A percentile compares a stretch with the other conserved stretches of the same genome.
phyloP scores from a whole-genome alignment of 2,797 vertebrate genomes.

The Manis pentadactyla region DNA sequence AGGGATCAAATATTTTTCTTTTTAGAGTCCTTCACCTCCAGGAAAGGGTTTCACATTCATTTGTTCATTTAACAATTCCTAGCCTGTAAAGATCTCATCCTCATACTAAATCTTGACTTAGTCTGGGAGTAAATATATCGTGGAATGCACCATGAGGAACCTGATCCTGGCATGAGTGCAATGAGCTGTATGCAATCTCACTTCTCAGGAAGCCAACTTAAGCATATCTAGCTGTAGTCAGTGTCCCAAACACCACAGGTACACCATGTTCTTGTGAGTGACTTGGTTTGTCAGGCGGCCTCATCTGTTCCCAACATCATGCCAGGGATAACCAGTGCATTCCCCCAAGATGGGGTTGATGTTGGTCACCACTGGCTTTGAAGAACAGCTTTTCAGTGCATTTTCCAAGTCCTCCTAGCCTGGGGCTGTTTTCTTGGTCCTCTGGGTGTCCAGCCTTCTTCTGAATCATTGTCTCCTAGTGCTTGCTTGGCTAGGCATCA shows the following conservation, averaged over 20 bases:
- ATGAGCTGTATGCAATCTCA: background rate
- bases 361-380: background rate
- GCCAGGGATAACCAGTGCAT: background rate
- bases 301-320: background rate
- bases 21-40: background rate
- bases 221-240: background rate
- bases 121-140: background rate
- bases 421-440: background rate
- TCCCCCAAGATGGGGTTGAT: background rate
- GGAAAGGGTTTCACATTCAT: background rate
- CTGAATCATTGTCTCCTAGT: background rate
- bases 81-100: background rate
- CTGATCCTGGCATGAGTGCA: background rate
- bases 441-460: background rate
- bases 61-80: background rate
- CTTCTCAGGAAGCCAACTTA: background rate
- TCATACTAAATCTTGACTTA: slow-evolving; percentile 26
- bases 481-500: background rate
- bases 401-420: background rate
- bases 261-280: background rate
- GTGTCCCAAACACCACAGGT: background rate
- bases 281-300: background rate
- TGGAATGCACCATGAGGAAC: background rate
- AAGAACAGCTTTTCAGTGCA: background rate
- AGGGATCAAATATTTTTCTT: background rate